Base-by-base conservation (phyloP, 2,888 invertebrate species). In the Mesopsocus fuscifrons region DNA sequence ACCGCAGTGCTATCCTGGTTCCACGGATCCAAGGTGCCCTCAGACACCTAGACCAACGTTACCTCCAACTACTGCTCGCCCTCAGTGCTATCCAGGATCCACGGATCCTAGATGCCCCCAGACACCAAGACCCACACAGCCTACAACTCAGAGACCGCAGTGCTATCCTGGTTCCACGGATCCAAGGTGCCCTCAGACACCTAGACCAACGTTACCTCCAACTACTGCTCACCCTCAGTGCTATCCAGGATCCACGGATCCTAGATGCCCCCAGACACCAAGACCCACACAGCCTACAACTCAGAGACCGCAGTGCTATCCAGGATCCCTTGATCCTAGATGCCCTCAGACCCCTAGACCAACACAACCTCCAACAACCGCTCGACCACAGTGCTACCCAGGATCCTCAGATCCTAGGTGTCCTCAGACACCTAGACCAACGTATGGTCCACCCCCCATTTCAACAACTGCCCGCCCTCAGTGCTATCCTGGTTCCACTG, bases 181-280 rank as follows among this genome's bases (percentile, higher is more conserved):
- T 47, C 52, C 52, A 30, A 46, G 53, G 43, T 54, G 51, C 38
- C 52, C 52, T 15, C 44, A 46, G 8, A 45, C 49, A 20, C 46
- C 45, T 23, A 41, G 43, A 0, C 54, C 53, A 0, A 53, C 51
- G 44, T 51, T 52, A 0, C 48, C 43, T 30, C 49, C 54, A 4
- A 44, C 44, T 32, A 51, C 47, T 46, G 40, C 47, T 55, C 56
- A 41, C 53, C 58, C 50, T 55, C 57, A 46, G 50, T 58, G 49
- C 52, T 58, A 53, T 57, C 67, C 52, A 58, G 68, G 58, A 60
- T 64, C 53, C 57, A 63, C 32, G 57, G 68, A 62, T 50, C 59
- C 59, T 1, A 52, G 53, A 23, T 62, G 62, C 45, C 59, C 58
- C 1, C 53, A 52, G 47, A 54, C 45, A 13, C 34, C 42, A n/a